A percentile compares a stretch with the other conserved stretches of the same genome.
Evolutionary conservation across 1,140 invertebrate species (phyloP).

Genomic region (Cydia strobilella): DNA sequence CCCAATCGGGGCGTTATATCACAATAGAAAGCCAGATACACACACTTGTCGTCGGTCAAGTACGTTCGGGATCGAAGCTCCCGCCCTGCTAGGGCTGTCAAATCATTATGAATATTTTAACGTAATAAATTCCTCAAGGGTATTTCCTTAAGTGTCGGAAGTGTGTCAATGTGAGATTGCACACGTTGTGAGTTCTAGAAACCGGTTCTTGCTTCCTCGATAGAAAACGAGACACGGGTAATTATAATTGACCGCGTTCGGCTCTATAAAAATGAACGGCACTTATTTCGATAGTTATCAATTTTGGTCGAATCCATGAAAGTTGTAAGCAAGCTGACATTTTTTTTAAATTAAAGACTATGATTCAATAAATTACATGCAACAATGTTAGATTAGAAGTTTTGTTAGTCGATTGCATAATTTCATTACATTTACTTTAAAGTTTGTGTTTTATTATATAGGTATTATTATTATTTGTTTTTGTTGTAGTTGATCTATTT

Average conservation of each 20-base stretch:
- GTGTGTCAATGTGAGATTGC: background rate
- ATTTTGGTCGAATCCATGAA: background rate
- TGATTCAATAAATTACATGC: no score
- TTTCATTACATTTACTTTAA: no score
- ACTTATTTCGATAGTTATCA: background rate
- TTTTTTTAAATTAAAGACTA: no score
- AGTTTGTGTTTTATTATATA: no score
- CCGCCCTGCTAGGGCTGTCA: slow-evolving; percentile 10
- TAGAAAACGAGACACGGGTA: slow-evolving; percentile 1
- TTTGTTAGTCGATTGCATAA: no score
- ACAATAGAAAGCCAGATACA: slow-evolving; percentile 29
- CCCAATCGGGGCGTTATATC: slow-evolving; percentile 28
- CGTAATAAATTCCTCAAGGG: background rate
- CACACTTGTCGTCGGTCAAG: slow-evolving; percentile 27
- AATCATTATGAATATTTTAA: background rate
- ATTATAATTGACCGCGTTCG: background rate
- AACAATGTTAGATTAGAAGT: no score
- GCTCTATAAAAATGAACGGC: slow-evolving; percentile 5
- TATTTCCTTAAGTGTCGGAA: slow-evolving; percentile 8
- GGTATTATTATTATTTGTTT: no score
- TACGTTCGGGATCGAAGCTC: slow-evolving; percentile 22
- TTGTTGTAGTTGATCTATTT: no score
- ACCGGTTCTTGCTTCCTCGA: background rate
- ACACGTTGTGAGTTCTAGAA: background rate
- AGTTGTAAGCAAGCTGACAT: no score